phyloP scores from a whole-genome alignment of 92 coral and sea anemone species.

The Galaxea fascicularis region DNA sequence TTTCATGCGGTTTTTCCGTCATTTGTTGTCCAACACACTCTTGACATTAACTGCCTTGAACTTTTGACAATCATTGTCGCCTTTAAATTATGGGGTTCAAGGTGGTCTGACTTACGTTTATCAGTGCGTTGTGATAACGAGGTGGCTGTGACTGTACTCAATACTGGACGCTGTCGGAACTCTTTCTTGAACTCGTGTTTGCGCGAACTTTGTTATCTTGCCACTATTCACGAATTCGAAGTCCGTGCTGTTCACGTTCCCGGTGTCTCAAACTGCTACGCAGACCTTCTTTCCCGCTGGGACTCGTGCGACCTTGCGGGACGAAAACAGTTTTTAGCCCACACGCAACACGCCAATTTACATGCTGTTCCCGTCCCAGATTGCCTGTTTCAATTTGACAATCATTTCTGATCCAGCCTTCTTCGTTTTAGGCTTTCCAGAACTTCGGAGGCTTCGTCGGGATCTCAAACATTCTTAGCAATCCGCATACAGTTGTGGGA shows the following conservation, averaged over 20 bases:
- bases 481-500: too few species aligned
- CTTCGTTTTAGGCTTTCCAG: background rate
- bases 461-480: too few species aligned
- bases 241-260: slow-evolving; percentile 55
- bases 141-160: slow-evolving; percentile 41
- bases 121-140: slow-evolving; percentile 37
- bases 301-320: background rate
- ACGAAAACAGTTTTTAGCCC: background rate
- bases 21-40: background rate
- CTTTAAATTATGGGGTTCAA: slow-evolving; percentile 46
- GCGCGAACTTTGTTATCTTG: slow-evolving; percentile 46
- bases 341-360: slow-evolving; percentile 10
- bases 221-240: slow-evolving; percentile 40
- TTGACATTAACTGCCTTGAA: slow-evolving; percentile 29
- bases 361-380: background rate
- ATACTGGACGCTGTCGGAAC: slow-evolving; percentile 40
- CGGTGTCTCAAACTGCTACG: slow-evolving; percentile 13
- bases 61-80: too few species aligned
- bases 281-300: slow-evolving; percentile 43
- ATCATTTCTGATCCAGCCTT: background rate
- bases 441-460: background rate
- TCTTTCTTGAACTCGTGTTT: slow-evolving; percentile 48
- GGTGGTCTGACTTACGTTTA: slow-evolving; percentile 22
- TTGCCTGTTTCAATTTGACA: background rate
- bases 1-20: slow-evolving; percentile 20